Conservation (phyloP, 2,797 vertebrate genomes). For the Aselliscus stoliczkanus region DNA sequence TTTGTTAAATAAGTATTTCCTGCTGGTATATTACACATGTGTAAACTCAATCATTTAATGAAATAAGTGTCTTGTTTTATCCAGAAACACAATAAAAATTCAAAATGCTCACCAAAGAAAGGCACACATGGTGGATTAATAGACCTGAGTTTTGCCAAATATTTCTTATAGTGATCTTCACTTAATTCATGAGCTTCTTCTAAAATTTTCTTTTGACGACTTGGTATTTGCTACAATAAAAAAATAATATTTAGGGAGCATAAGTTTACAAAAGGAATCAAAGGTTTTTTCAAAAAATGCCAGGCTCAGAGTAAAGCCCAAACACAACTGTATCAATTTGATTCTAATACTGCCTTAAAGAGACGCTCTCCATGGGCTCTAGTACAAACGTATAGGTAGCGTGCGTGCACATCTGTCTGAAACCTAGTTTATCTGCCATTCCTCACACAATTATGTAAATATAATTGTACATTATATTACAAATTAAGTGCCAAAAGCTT, state of each 20-base stretch:
- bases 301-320: background rate
- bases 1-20: conserved; percentile 21
- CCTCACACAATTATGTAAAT: background rate
- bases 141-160: conserved; percentile 96
- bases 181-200: conserved; percentile 98
- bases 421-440: background rate
- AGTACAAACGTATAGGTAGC: background rate
- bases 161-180: conserved; percentile 99
- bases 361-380: background rate
- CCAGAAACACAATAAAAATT: conserved; percentile 39
- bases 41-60: conserved; percentile 35
- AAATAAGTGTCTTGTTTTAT: conserved; percentile 30
- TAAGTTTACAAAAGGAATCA: conserved; percentile 24
- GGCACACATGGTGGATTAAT: conserved; percentile 98
- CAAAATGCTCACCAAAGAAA: conserved; percentile 90
- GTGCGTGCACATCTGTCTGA: background rate
- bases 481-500: background rate
- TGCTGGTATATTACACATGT: background rate
- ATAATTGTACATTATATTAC: background rate
- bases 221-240: conserved; percentile 91
- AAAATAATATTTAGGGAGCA: background rate
- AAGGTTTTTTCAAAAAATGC: background rate
- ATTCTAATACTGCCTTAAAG: background rate
- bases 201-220: conserved; percentile 94
- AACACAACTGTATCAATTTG: background rate